Evolutionary conservation across 2,113 vertebrate genomes (phyloP).

Genomic region (Calypte anna): DNA sequence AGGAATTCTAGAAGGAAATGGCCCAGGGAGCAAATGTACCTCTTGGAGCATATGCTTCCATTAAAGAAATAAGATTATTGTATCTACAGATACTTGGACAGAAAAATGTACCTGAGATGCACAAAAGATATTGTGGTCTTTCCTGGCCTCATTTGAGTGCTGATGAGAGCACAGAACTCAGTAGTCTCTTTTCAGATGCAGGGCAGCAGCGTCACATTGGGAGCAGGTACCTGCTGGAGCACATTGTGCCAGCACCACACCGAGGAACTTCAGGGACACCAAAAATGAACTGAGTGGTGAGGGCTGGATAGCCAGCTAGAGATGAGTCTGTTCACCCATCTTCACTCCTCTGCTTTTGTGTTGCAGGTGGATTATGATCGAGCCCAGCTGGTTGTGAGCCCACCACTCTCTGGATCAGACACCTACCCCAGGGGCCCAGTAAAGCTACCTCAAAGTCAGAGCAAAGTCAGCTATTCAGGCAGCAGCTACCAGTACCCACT

Average conservation of each 20-base stretch:
- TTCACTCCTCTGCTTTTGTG: background rate
- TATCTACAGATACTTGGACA: background rate
- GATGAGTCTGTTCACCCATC: rapidly evolving
- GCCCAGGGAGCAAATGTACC: background rate
- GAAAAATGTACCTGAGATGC: background rate
- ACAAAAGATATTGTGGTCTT: background rate
- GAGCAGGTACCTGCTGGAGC: rapidly evolving
- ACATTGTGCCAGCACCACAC: rapidly evolving
- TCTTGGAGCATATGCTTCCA: background rate
- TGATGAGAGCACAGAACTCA: background rate
- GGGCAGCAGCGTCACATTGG: background rate
- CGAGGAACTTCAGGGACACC: rapidly evolving
- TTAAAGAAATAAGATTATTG: background rate
- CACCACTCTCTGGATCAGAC: slow-evolving; percentile 86
- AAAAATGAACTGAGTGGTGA: rapidly evolving
- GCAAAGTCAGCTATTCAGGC: slow-evolving; percentile 86
- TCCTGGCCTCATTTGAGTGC: background rate
- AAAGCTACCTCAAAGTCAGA: slow-evolving; percentile 96
- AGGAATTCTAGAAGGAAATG: background rate
- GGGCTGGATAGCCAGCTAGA: background rate
- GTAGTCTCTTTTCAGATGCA: background rate
- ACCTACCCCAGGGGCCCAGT: slow-evolving; percentile 90
- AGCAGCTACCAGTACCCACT: slow-evolving; percentile 89
- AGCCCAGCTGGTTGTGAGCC: slow-evolving; percentile 86
- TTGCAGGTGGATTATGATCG: slow-evolving; percentile 92